phyloP scores from a whole-genome alignment of 1,140 invertebrate species.

The Asbolus verrucosus region DNA sequence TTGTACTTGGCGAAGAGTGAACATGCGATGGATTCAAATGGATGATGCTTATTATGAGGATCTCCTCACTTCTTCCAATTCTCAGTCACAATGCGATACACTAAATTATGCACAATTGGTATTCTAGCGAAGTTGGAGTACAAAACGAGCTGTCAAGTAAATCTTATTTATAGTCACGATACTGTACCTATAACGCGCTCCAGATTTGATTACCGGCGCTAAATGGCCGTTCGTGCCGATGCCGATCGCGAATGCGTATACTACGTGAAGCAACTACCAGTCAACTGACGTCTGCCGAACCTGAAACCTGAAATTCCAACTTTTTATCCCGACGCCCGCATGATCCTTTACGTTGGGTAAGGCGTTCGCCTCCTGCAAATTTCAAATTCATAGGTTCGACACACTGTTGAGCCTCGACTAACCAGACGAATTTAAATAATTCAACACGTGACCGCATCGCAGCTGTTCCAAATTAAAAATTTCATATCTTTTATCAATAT shows the following conservation, averaged over 20 bases:
- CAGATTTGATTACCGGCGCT: slow-evolving; percentile 52
- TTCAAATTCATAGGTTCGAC: slow-evolving; percentile 23
- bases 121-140: slow-evolving; percentile 49
- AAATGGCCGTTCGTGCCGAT: slow-evolving; percentile 49
- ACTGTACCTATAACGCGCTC: slow-evolving; percentile 48
- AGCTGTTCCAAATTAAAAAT: too few species aligned
- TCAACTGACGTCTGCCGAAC: slow-evolving; percentile 26
- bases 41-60: slow-evolving; percentile 2
- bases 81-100: slow-evolving; percentile 49
- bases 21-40: too few species aligned
- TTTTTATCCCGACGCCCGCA: slow-evolving; percentile 19
- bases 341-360: slow-evolving; percentile 11
- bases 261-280: slow-evolving; percentile 39
- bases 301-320: slow-evolving; percentile 26
- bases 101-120: slow-evolving; percentile 52
- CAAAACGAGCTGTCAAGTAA: slow-evolving; percentile 56
- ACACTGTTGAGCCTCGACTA: slow-evolving; percentile 18
- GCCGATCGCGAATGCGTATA: slow-evolving; percentile 47
- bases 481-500: too few species aligned
- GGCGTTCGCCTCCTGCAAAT: slow-evolving; percentile 1
- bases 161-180: slow-evolving; percentile 56
- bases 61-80: slow-evolving; percentile 26
- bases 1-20: too few species aligned
- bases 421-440: slow-evolving; percentile 22
- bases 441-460: too few species aligned